A percentile compares a stretch with the other conserved stretches of the same genome.
Conservation (phyloP, 2,113 vertebrate species). For the Saimiri boliviensis region DNA sequence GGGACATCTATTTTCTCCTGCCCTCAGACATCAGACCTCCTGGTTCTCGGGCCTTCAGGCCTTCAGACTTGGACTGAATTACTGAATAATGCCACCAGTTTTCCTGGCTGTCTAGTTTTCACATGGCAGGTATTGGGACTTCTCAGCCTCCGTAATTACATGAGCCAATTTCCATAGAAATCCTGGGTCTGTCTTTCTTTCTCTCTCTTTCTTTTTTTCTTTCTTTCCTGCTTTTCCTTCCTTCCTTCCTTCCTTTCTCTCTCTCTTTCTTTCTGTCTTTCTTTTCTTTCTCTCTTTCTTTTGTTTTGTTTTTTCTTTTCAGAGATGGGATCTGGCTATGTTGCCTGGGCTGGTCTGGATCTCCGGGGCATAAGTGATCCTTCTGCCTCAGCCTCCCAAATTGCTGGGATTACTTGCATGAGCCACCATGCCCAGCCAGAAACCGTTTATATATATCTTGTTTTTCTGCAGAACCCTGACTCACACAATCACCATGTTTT, state of each 20-base stretch:
- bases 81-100: not conserved
- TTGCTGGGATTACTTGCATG: too few species aligned
- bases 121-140: too few species aligned
- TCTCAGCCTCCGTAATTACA: not conserved
- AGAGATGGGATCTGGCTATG: too few species aligned
- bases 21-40: not conserved
- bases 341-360: too few species aligned
- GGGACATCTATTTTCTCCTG: not conserved
- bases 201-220: rapidly evolving
- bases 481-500: not conserved
- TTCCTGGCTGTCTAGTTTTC: not conserved
- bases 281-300: too few species aligned
- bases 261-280: rapidly evolving
- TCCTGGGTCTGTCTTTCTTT: rapidly evolving
- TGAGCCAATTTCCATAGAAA: not conserved
- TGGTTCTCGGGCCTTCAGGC: not conserved
- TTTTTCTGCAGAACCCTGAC: not conserved
- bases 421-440: too few species aligned
- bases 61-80: not conserved
- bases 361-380: too few species aligned
- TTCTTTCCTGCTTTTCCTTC: too few species aligned
- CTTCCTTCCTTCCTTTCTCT: too few species aligned
- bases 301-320: too few species aligned
- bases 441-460: not conserved
- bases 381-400: too few species aligned